Conservation (phyloP, 2,888 invertebrate genomes). For the Lasioglossum oenotherae region DNA sequence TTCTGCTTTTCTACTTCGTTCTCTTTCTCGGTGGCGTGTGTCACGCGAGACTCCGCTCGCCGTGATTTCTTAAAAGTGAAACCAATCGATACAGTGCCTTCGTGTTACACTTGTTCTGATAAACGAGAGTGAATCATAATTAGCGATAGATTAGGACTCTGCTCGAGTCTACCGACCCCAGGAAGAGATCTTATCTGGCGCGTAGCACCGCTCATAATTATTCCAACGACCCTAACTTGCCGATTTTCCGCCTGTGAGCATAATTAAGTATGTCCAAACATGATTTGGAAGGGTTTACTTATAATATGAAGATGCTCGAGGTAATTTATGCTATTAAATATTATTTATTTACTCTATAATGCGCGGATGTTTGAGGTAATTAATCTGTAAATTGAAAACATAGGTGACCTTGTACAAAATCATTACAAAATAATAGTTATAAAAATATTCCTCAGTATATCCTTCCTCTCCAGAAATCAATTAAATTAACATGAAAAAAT, state of each 20-base stretch:
- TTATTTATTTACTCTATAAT: too few relatives aligned
- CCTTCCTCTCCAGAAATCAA: too few relatives aligned
- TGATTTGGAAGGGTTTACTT: not conserved
- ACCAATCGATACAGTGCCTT: not conserved
- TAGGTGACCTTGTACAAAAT: too few relatives aligned
- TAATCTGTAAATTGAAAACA: too few relatives aligned
- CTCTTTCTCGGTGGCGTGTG: slow-evolving; percentile 9
- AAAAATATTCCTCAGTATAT: too few relatives aligned
- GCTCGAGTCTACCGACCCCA: not conserved
- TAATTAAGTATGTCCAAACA: not conserved
- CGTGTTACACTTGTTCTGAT: slow-evolving; percentile 11
- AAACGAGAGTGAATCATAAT: slow-evolving; percentile 10
- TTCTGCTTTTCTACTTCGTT: not conserved
- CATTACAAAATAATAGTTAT: too few relatives aligned
- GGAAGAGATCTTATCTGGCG: not conserved
- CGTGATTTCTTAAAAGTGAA: slow-evolving; percentile 1
- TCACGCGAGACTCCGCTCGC: slow-evolving; percentile 19
- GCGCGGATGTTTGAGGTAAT: too few relatives aligned
- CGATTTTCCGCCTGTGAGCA: not conserved
- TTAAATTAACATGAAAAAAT: too few relatives aligned
- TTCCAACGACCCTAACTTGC: not conserved
- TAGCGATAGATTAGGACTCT: not conserved
- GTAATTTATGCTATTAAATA: not conserved
- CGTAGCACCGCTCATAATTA: not conserved
- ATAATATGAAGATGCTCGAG: too few relatives aligned